phyloP scores from a whole-genome alignment of 2,888 invertebrate species.

The Pocota personata region DNA sequence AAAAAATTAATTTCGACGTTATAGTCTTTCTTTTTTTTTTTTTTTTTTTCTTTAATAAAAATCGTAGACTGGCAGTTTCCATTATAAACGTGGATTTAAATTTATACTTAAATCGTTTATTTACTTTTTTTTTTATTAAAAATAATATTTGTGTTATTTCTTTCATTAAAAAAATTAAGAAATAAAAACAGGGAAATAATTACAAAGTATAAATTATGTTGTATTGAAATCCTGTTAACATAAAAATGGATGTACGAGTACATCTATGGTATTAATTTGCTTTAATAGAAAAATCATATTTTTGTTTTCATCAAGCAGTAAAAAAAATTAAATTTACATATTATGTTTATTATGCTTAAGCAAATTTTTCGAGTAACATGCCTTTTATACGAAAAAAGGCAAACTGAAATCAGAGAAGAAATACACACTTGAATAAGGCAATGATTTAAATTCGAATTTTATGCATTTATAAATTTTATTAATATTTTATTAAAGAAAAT shows the following conservation, averaged over 20 bases:
- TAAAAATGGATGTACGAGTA: background rate
- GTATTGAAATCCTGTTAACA: background rate
- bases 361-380: background rate
- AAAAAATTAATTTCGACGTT: slow-evolving; percentile 15
- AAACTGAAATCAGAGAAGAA: background rate
- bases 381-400: background rate
- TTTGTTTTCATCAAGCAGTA: too few relatives aligned
- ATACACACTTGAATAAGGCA: slow-evolving; percentile 16
- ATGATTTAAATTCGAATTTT: slow-evolving; percentile 34
- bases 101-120: slow-evolving; percentile 37
- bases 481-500: background rate
- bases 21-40: slow-evolving; percentile 13
- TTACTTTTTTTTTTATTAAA: background rate
- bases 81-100: slow-evolving; percentile 49
- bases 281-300: background rate
- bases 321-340: background rate
- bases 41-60: slow-evolving; percentile 62
- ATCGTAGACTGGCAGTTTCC: slow-evolving; percentile 75
- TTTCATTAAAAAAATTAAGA: background rate
- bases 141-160: background rate
- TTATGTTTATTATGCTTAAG: background rate
- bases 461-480: background rate
- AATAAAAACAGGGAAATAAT: background rate
- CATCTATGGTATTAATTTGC: background rate
- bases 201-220: background rate